Evolutionary conservation across 2,113 vertebrate species (phyloP).

Genomic region (Nothocercus nigrocapillus): DNA sequence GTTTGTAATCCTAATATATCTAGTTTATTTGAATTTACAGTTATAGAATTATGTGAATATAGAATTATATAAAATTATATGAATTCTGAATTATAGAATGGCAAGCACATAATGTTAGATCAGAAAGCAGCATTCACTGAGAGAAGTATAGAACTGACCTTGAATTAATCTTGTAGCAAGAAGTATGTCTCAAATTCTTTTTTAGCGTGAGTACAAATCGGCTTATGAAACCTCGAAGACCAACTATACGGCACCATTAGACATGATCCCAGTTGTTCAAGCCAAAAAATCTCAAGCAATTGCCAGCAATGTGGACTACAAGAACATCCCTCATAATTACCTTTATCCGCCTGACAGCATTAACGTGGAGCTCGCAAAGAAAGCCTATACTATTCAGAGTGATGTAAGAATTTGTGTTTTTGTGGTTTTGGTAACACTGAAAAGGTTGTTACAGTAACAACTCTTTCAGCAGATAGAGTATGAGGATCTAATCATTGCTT

Average conservation of each 20-base stretch:
- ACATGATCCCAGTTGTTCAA: slow-evolving; percentile 88
- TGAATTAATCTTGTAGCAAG: background rate
- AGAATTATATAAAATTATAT: no score
- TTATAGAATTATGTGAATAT: no score
- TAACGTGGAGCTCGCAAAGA: slow-evolving; percentile 85
- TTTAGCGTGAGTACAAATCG: slow-evolving; percentile 90
- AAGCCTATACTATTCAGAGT: slow-evolving; percentile 86
- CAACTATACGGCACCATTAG: slow-evolving; percentile 86
- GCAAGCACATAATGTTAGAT: no score
- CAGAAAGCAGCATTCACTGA: background rate
- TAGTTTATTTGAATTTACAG: background rate
- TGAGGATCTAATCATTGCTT: background rate
- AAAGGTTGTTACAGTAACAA: background rate
- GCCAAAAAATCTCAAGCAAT: slow-evolving; percentile 92
- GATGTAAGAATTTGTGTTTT: slow-evolving; percentile 77
- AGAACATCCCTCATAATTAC: slow-evolving; percentile 76
- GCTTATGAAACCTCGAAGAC: slow-evolving; percentile 91
- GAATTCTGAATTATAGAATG: background rate
- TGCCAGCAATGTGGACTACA: slow-evolving; percentile 85
- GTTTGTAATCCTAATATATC: background rate
- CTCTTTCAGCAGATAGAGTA: background rate
- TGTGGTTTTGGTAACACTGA: background rate
- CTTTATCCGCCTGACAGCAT: slow-evolving; percentile 84
- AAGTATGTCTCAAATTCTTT: background rate
- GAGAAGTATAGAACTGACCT: background rate